A percentile compares a stretch with the other conserved stretches of the same genome.
These are phyloP conservation scores for Aleiodes sp. DNA, from an alignment of 1,140 invertebrate genomes.

Conservation along the genomic window DNA sequence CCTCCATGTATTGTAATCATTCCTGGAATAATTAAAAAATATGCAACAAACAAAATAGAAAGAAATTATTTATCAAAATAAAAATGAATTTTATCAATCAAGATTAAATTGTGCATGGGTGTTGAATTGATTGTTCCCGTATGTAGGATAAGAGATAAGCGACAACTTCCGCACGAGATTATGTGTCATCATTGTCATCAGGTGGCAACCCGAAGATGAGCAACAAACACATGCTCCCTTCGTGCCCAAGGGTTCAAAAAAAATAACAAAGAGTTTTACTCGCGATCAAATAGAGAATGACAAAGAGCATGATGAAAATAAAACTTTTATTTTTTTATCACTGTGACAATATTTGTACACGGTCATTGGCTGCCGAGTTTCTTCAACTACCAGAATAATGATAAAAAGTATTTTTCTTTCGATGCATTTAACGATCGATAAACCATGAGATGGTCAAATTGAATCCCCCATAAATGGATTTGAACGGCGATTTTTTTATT, in stretches of 20 bases:
- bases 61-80: not conserved
- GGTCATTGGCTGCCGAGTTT: not conserved
- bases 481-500: too few species aligned
- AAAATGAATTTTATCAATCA: not conserved
- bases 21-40: conserved; percentile 44
- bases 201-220: not conserved
- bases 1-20: conserved; percentile 48
- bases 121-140: not conserved
- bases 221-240: not conserved
- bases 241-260: too few species aligned
- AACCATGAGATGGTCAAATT: too few species aligned
- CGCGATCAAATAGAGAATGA: too few species aligned
- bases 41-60: not conserved
- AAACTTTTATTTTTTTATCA: not conserved
- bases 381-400: too few species aligned
- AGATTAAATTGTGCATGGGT: not conserved
- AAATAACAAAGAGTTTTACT: too few species aligned
- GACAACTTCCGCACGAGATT: conserved; percentile 14
- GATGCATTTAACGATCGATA: not conserved
- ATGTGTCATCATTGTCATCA: not conserved
- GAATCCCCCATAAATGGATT: too few species aligned
- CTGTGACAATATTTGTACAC: not conserved
- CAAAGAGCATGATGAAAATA: too few species aligned
- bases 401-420: too few species aligned
- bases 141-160: conserved; percentile 16